phyloP scores from a whole-genome alignment of 2,888 invertebrate species.

The Ichneumoninae sp. region DNA sequence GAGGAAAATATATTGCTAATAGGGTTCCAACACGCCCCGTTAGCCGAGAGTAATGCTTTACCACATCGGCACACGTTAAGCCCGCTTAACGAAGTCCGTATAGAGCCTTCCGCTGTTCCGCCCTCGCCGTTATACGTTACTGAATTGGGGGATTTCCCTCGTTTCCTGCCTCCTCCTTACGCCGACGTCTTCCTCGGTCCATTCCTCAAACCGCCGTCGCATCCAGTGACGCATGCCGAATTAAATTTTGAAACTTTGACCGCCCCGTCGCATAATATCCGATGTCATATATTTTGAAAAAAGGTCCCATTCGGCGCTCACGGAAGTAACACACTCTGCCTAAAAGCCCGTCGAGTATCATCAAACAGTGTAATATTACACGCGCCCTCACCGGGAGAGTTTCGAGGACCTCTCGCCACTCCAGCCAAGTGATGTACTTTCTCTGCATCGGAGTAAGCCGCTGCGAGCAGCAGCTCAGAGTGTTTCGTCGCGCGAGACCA shows the following conservation, averaged over 20 bases:
- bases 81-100: slow-evolving; percentile 77
- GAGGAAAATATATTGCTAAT: slow-evolving; percentile 82
- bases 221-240: slow-evolving; percentile 3
- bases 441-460: background rate
- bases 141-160: slow-evolving; percentile 51
- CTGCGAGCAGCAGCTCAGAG: background rate
- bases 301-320: background rate
- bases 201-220: slow-evolving; percentile 7
- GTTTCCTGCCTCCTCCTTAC: slow-evolving; percentile 13
- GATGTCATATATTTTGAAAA: background rate
- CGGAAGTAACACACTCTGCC: background rate
- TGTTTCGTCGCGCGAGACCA: too few species aligned
- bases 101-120: slow-evolving; percentile 61
- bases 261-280: background rate
- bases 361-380: slow-evolving; percentile 8
- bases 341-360: background rate
- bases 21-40: slow-evolving; percentile 80
- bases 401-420: slow-evolving; percentile 8
- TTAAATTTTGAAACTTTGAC: slow-evolving; percentile 3
- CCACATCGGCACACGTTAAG: slow-evolving; percentile 79
- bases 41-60: slow-evolving; percentile 81
- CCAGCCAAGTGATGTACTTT: slow-evolving; percentile 5
- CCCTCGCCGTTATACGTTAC: slow-evolving; percentile 39
- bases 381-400: slow-evolving; percentile 1
- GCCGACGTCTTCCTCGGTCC: background rate